Percentiles rank a stretch among this genome's conserved stretches.
phyloP scores from a whole-genome alignment of 2,113 vertebrate genomes.

The Festucalex cinctus region DNA sequence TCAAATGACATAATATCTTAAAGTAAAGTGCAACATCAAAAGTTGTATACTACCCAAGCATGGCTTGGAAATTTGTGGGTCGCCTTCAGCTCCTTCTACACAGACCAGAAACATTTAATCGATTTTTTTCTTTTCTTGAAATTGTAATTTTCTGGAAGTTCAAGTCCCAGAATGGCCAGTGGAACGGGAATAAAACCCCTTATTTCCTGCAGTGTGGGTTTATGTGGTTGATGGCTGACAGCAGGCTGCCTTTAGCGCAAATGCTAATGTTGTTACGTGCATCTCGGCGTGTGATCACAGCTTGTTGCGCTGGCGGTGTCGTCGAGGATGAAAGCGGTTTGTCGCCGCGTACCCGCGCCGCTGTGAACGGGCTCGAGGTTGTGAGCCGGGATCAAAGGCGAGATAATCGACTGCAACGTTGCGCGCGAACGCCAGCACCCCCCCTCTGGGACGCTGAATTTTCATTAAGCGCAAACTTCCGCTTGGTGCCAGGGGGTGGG shows the following conservation, averaged over 20 bases:
- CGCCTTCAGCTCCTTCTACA: background rate
- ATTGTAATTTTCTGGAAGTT: background rate
- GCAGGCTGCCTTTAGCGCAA: conserved; percentile 1
- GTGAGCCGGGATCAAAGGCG: conserved; percentile 1
- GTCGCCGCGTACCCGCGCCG: background rate
- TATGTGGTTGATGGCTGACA: background rate
- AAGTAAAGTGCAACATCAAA: no score
- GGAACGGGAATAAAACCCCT: background rate
- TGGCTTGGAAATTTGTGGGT: background rate
- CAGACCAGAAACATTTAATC: background rate
- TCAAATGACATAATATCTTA: no score
- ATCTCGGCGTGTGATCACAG: conserved; percentile 3
- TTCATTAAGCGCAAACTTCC: conserved; percentile 58
- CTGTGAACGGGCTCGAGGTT: background rate
- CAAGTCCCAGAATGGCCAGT: background rate
- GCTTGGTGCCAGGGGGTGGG: conserved; percentile 47
- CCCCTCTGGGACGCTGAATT: conserved; percentile 42
- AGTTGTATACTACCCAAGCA: no score
- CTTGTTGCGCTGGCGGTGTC: background rate
- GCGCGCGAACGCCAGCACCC: background rate
- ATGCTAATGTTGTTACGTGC: conserved; percentile 2
- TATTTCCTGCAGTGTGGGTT: background rate
- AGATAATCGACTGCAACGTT: conserved; percentile 10
- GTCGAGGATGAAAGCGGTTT: conserved; percentile 1
- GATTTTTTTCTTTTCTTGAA: background rate